Base-by-base conservation (phyloP, 1,140 invertebrate species). In the Drosophila eugracilis region DNA sequence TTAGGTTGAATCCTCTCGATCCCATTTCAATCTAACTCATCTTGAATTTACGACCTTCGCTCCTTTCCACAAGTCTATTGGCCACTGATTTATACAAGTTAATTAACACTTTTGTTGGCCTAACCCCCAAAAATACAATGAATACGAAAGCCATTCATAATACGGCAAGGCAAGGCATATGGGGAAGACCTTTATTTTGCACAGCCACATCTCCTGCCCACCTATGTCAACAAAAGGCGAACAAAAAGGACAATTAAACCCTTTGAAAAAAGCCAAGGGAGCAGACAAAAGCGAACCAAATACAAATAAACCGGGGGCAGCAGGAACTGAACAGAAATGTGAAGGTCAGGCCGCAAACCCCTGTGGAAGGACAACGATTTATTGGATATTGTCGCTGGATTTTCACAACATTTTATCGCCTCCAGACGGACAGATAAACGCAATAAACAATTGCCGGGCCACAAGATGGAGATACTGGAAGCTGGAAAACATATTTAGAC, bases 181-280 rank as follows among this genome's bases (percentile, higher is more conserved):
- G 48, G 15, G 22, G 4, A 21, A 41, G 69, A 24, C 65, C 52
- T 36, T 57, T 34, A 28, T 71, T 14, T 21, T 30, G 24, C 59
- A 44, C 55, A 47, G 54, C 59, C 36, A 52, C 37, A 9, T 30
- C 30, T 30, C 17, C 42, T 7, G 14, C 10, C 34, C 54, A 84
- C 79, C 79, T 83, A 83, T 79, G 80, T 83, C 70, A 83, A 83
- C 79, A 78, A 57, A 42, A 48, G 49, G 54, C 77, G 54, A 47
- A 77, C 77, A 86, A 86, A 85, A 86, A 85, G 77, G 62, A 81
- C 80, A 85, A 85, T 85, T 85, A 85, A 85, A 86, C 77, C 80
- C 80, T 81, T 85, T 85, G 70, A 71, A 83, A 83, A 49, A 69
- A 53, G 60, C 36, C 36, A 19, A 19, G 36, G 36, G 15, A 39